A percentile compares a stretch with the other conserved stretches of the same genome.
phyloP scores from a whole-genome alignment of 2,888 invertebrate species.

The Malthinus seriepunctatus region DNA sequence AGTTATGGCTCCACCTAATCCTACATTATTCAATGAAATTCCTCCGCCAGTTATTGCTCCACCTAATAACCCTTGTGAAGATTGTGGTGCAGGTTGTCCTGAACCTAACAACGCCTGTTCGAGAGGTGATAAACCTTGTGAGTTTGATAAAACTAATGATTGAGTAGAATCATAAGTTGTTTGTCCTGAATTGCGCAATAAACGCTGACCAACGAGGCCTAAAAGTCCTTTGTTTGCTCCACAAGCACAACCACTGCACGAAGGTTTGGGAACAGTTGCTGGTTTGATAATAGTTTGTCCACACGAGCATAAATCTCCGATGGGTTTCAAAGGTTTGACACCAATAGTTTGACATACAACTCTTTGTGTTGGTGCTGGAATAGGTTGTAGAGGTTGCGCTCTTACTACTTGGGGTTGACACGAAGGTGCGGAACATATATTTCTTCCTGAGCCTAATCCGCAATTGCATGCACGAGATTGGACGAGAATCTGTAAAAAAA shows the following conservation, averaged over 20 bases:
- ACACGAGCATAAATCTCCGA: conserved; percentile 45
- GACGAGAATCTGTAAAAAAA: conserved; percentile 1
- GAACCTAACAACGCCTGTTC: too few species aligned
- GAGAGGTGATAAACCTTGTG: too few species aligned
- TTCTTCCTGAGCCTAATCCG: conserved; percentile 42
- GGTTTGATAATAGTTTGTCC: conserved; percentile 48
- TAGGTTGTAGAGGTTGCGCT: conserved; percentile 41
- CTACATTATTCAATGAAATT: too few species aligned
- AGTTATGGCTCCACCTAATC: too few species aligned
- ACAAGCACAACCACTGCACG: conserved; percentile 33
- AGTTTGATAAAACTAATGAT: too few species aligned
- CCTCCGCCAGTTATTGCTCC: too few species aligned
- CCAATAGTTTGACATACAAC: conserved; percentile 34
- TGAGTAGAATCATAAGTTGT: too few species aligned
- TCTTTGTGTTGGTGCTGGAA: conserved; percentile 32
- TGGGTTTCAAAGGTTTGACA: conserved; percentile 35
- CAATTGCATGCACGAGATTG: conserved; percentile 27
- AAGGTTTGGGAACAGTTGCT: conserved; percentile 46
- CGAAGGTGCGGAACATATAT: conserved; percentile 32
- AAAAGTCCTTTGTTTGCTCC: not conserved
- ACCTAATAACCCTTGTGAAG: too few species aligned
- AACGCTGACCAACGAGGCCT: too few species aligned
- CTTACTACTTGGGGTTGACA: conserved; percentile 45
- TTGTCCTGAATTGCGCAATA: too few species aligned
- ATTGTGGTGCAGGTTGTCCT: too few species aligned